These are phyloP conservation scores for Brenthis daphne DNA, from an alignment of 2,888 invertebrate species.

Conservation along the genomic window DNA sequence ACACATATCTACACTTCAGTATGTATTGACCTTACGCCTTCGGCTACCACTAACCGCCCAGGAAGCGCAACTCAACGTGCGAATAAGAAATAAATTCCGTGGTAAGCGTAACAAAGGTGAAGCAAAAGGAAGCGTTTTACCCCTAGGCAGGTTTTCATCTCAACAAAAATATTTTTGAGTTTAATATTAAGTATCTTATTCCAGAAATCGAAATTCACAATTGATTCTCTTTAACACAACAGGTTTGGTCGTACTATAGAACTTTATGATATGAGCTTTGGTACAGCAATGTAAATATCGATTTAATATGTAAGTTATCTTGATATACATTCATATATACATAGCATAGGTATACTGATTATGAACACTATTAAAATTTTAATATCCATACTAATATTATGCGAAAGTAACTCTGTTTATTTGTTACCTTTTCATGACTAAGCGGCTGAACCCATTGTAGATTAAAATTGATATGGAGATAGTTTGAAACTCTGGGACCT, in stretches of 20 bases:
- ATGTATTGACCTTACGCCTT: constrained; percentile 48
- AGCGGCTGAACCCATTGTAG: too few species aligned
- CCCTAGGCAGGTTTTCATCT: constrained; percentile 54
- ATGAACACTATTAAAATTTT: too few species aligned
- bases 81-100: constrained; percentile 79
- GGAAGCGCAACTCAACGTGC: constrained; percentile 79
- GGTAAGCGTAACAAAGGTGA: constrained; percentile 81
- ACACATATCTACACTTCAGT: constrained; percentile 3
- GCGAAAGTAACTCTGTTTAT: too few species aligned
- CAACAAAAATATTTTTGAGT: constrained; percentile 38
- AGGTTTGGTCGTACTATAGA: neutral
- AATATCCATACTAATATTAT: too few species aligned
- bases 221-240: neutral
- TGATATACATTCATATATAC: too few species aligned
- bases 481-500: too few species aligned
- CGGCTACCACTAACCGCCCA: constrained; percentile 76
- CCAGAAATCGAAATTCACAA: neutral
- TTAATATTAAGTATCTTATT: constrained; percentile 26
- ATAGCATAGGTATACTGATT: too few species aligned
- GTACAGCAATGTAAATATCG: neutral
- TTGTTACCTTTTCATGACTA: too few species aligned
- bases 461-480: too few species aligned
- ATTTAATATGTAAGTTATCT: too few species aligned
- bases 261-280: neutral
- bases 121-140: constrained; percentile 74